A percentile compares a stretch with the other conserved stretches of the same genome.
phyloP scores from a whole-genome alignment of 1,140 invertebrate species.

The Tetragonula clypearis region DNA sequence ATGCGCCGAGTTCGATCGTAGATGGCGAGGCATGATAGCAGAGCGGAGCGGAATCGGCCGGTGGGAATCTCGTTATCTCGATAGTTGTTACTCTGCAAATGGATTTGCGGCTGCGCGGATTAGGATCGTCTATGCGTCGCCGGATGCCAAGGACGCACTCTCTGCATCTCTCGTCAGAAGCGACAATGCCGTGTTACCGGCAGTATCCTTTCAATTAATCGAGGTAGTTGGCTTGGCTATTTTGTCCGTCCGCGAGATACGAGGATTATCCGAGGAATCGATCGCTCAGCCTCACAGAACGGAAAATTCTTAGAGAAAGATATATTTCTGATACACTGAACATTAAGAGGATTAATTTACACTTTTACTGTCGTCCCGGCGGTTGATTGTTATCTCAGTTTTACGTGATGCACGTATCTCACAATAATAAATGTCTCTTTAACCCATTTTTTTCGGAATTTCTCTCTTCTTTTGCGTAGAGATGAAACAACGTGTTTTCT shows the following conservation, averaged over 20 bases:
- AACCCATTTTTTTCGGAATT: too few species aligned
- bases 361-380: too few species aligned
- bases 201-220: neutral
- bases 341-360: too few species aligned
- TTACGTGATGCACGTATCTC: too few species aligned
- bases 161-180: neutral
- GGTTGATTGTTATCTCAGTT: too few species aligned
- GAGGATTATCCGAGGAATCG: too few species aligned
- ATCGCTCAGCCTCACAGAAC: too few species aligned
- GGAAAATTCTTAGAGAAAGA: too few species aligned
- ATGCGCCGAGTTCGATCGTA: neutral
- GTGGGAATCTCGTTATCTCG: slow-evolving; percentile 72
- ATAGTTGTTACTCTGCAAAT: slow-evolving; percentile 73
- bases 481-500: too few species aligned
- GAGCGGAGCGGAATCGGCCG: slow-evolving; percentile 65
- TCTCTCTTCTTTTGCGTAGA: too few species aligned
- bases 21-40: slow-evolving; percentile 1
- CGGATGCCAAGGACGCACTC: neutral
- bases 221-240: neutral
- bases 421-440: too few species aligned
- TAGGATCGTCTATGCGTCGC: slow-evolving; percentile 53
- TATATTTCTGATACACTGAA: too few species aligned
- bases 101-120: slow-evolving; percentile 74
- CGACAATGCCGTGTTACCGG: neutral
- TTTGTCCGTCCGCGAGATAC: neutral